Percentiles rank a stretch among this genome's conserved stretches.
These are phyloP conservation scores for Enteromius radiatus DNA, from an alignment of 2,797 vertebrate species.

Conservation along the genomic window DNA sequence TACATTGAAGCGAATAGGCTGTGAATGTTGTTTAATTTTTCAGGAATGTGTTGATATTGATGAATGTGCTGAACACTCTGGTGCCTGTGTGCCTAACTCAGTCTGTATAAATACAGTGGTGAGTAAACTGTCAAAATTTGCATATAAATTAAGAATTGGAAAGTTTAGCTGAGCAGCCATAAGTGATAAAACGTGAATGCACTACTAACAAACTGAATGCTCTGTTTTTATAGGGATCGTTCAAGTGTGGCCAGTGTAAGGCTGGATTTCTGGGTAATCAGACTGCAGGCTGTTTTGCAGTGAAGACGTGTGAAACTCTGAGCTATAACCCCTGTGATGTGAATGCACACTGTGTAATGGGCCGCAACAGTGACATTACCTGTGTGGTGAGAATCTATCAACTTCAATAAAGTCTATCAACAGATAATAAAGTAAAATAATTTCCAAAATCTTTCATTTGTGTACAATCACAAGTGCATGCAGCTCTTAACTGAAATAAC, in stretches of 20 bases:
- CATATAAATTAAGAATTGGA: background rate
- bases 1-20: background rate
- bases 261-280: conserved; percentile 83
- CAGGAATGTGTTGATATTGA: conserved; percentile 88
- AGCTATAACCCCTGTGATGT: conserved; percentile 81
- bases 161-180: background rate
- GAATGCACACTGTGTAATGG: conserved; percentile 82
- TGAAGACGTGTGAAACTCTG: conserved; percentile 76
- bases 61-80: conserved; percentile 85
- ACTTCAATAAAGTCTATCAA: too few species aligned
- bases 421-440: background rate
- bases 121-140: conserved; percentile 60
- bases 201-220: background rate
- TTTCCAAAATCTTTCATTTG: background rate
- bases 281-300: conserved; percentile 73
- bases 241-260: conserved; percentile 83
- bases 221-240: conserved; percentile 76
- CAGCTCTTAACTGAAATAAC: background rate
- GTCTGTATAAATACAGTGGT: conserved; percentile 85
- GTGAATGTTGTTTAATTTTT: background rate
- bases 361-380: conserved; percentile 79
- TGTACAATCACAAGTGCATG: background rate
- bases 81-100: conserved; percentile 85
- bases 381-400: conserved; percentile 73
- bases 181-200: background rate